A percentile compares a stretch with the other conserved stretches of the same genome.
Conservation (phyloP, 2,888 invertebrate genomes). For the Cerceris rybyensis region DNA sequence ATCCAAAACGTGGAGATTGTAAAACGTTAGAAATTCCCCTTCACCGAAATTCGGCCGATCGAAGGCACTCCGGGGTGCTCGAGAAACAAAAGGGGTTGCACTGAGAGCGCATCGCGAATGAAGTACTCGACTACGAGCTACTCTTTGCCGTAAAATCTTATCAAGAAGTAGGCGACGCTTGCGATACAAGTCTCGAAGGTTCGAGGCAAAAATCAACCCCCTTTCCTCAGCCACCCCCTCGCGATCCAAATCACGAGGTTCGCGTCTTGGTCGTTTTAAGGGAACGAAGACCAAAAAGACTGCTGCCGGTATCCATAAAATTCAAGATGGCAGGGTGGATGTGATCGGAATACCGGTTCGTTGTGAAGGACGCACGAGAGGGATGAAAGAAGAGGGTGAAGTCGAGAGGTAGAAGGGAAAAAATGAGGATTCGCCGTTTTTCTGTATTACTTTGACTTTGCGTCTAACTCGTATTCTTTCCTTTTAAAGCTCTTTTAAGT, state of each 20-base stretch:
- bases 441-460: too few relatives aligned
- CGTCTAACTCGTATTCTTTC: too few relatives aligned
- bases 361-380: not conserved
- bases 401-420: not conserved
- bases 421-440: not conserved
- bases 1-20: too few relatives aligned
- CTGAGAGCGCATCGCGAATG: conserved; percentile 16
- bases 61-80: not conserved
- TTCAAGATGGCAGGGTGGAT: conserved; percentile 52
- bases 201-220: not conserved
- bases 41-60: conserved; percentile 20
- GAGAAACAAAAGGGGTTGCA: conserved; percentile 28
- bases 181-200: conserved; percentile 7
- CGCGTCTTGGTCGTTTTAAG: conserved; percentile 9
- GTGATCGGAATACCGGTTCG: conserved; percentile 63
- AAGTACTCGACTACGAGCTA: conserved; percentile 11
- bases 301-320: conserved; percentile 51
- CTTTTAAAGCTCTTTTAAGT: not conserved
- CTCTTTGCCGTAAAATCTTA: conserved; percentile 30
- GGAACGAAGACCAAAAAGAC: not conserved
- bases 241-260: too few relatives aligned
- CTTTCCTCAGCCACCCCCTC: not conserved
- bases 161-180: conserved; percentile 3
- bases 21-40: not conserved
- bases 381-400: not conserved